Base-by-base conservation (phyloP, 53 echinoderm and acorn worm species). In the Temnopleurus reevesii region DNA sequence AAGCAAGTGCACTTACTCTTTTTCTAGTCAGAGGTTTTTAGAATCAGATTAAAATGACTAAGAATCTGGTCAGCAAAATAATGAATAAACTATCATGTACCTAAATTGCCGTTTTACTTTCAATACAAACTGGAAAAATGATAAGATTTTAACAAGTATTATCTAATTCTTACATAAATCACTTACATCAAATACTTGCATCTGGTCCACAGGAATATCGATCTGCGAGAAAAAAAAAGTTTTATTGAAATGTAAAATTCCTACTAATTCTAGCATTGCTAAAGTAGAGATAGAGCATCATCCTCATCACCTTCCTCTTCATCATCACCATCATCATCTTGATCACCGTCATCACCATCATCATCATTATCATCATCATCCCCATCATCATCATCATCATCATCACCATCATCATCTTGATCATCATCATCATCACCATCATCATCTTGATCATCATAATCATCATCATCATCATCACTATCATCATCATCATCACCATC, bases 151-250 rank as follows among this genome's bases (percentile, higher is more conserved):
- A n/a, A n/a, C n/a, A n/a, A n/a, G n/a, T n/a, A n/a, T n/a, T n/a
- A n/a, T n/a, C n/a, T n/a, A n/a, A n/a, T n/a, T n/a, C n/a, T n/a
- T n/a, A n/a, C 60, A 28, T 59, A 4, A 33, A 23, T 30, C 24
- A 77, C 77, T 77, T 77, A 77, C 77, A 77, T 45, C 81, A 53
- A 81, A 81, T 81, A 81, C 29, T 81, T 81, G 51, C 46, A 77
- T 77, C 18, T 77, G 34, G 18, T 38, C 43, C 18, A 77, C 24
- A 19, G 77, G 46, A 8, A 77, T 77, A 24, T 77, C 77, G 5
- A 77, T n/a, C 77, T 77, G 77, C 18, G 24, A 45, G 19, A 71
- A 31, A 33, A 25, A 1, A 77, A 47, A 1, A 77, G 5, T 21
- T 45, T 3, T 9, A 1, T 23, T 10, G 27, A 77, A 77, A 77